Conservation (phyloP, 2,797 vertebrate species). For the Octomys mimax region DNA sequence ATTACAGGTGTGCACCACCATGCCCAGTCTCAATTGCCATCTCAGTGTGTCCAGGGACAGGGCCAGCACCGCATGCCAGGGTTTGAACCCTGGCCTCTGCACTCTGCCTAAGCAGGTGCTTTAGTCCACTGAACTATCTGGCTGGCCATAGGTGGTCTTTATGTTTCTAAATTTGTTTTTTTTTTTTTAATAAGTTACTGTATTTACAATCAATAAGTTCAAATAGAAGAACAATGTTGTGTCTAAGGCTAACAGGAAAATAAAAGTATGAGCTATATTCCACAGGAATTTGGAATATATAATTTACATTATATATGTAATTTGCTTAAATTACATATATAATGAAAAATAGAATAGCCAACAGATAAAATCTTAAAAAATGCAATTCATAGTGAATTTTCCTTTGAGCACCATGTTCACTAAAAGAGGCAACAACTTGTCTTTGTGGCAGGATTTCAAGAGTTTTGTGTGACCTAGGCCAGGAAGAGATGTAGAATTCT, state of each 20-base stretch:
- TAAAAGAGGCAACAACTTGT: neutral
- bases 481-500: neutral
- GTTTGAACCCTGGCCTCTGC: too few relatives aligned
- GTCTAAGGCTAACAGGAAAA: neutral
- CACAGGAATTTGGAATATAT: too few relatives aligned
- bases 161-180: conserved; percentile 24
- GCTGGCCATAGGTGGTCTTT: neutral
- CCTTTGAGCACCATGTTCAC: conserved; percentile 5
- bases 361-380: neutral
- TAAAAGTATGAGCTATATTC: neutral
- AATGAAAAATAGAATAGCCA: neutral
- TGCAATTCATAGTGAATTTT: neutral
- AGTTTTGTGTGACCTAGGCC: conserved; percentile 58
- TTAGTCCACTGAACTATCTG: too few relatives aligned
- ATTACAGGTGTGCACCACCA: too few relatives aligned
- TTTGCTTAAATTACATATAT: conserved; percentile 29
- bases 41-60: too few relatives aligned
- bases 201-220: neutral
- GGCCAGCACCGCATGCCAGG: too few relatives aligned
- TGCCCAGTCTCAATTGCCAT: too few relatives aligned
- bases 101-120: too few relatives aligned
- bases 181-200: neutral
- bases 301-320: too few relatives aligned
- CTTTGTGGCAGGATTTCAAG: conserved; percentile 1
- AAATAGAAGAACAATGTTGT: neutral